phyloP scores from a whole-genome alignment of 1,140 invertebrate genomes.

The Harpegnathos saltator region DNA sequence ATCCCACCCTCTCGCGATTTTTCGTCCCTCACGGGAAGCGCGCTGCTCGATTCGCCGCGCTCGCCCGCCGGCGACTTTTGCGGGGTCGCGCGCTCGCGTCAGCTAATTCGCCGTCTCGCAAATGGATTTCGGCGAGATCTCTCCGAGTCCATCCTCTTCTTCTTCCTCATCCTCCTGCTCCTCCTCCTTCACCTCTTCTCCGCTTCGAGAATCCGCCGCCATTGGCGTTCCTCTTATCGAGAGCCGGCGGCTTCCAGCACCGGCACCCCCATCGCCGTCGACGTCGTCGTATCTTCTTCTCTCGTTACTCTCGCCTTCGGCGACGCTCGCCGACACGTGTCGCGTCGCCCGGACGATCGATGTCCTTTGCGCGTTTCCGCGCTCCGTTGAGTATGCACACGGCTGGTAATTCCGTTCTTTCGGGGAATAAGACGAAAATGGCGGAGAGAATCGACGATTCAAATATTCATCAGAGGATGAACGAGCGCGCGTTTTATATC shows the following conservation, averaged over 20 bases:
- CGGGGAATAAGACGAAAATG: too few species aligned
- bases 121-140: slow-evolving; percentile 73
- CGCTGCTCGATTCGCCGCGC: not conserved
- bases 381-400: too few species aligned
- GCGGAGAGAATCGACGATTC: too few species aligned
- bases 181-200: not conserved
- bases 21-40: too few species aligned
- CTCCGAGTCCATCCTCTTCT: slow-evolving; percentile 14
- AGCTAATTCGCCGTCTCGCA: slow-evolving; percentile 73
- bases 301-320: not conserved
- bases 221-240: too few species aligned
- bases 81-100: not conserved
- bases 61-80: not conserved
- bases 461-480: too few species aligned
- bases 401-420: too few species aligned
- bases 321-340: slow-evolving; percentile 4
- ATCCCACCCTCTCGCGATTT: too few species aligned
- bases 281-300: not conserved
- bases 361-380: slow-evolving; percentile 62
- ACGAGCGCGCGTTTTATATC: too few species aligned
- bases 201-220: not conserved
- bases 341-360: slow-evolving; percentile 65
- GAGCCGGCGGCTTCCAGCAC: too few species aligned
- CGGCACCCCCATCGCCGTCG: too few species aligned
- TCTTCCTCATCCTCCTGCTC: too few species aligned